Evolutionary conservation across 2,113 vertebrate species (phyloP), one percentile per base, ranked within the genome.

Genomic region (Camelus bactrianus): DNA sequence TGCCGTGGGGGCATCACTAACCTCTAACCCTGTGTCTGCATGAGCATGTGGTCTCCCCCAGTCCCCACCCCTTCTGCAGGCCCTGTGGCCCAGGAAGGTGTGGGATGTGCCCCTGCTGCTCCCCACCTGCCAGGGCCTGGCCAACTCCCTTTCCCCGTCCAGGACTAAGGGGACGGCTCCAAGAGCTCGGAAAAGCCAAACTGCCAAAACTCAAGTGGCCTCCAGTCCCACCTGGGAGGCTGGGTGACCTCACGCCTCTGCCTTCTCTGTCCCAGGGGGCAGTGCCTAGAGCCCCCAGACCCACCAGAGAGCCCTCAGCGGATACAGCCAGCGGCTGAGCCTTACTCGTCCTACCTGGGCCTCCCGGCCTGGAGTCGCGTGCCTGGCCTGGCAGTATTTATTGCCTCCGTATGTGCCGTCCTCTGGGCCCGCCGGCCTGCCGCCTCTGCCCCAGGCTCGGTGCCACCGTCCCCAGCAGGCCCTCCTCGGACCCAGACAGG

Each of bases 341-440:
- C 98, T 99, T 98, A 98, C 62, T 42, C 50, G 90, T 70, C 93
- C 65, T 50, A 20, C 86, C 72, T 67, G 96, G 98, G 96, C 98
- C 98, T 88, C 0, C 96, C 6, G 97, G 98, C 98, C 98, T 97
- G 48, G 87, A 90, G 96, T 91, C 76, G 87, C 10, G 97, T 98
- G 98, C 98, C 98, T 98, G 98, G 98, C 98, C 98, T 91, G 96
- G 96, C 98, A 96, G 97, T 98, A 98, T 98, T 98, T 98, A 98
- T 91, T 98, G 98, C 98, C 98, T 98, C 98, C 97, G 95, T 87
- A 67, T 2, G 58, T 94, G 92, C 83, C 38, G 88, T 96, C 95
- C 96, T 85, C 91, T 92, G 96, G 97, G 95, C 82, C 56, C 0
- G 2, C 73, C 35, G 86, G 96, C 93, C 96, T 92, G 93, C 75